Conservation (phyloP, 2,888 invertebrate genomes). For the Lasioglossum oenotherae region DNA sequence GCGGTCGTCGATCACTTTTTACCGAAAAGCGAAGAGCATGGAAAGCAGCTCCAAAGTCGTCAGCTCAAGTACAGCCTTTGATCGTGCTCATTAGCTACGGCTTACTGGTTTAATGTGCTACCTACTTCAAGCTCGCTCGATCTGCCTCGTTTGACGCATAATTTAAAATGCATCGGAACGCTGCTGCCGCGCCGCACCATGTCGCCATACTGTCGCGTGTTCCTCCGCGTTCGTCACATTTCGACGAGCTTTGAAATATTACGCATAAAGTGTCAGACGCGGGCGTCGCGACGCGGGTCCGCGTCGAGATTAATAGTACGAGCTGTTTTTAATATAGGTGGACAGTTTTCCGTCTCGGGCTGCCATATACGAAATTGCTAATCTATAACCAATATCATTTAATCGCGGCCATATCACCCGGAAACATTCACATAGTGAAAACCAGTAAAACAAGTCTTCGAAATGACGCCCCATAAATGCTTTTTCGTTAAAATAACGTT, state of each 20-base stretch:
- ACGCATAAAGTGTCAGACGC: neutral
- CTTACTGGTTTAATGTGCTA: slow-evolving; percentile 47
- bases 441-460: no score
- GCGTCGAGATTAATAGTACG: slow-evolving; percentile 6
- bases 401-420: no score
- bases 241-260: slow-evolving; percentile 16
- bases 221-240: neutral
- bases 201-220: neutral
- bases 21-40: slow-evolving; percentile 26
- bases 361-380: neutral
- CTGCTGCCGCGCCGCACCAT: neutral
- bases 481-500: no score
- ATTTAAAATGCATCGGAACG: slow-evolving; percentile 56
- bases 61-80: slow-evolving; percentile 44
- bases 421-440: no score
- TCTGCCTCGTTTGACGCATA: slow-evolving; percentile 52
- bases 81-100: slow-evolving; percentile 52
- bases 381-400: neutral
- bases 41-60: slow-evolving; percentile 38
- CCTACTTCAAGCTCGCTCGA: slow-evolving; percentile 42
- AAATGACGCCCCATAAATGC: no score
- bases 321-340: neutral
- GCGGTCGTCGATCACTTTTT: slow-evolving; percentile 27
- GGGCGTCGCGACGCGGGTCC: neutral
- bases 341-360: neutral